Conservation (phyloP, 2,888 invertebrate genomes). For the Entomobrya proxima region DNA sequence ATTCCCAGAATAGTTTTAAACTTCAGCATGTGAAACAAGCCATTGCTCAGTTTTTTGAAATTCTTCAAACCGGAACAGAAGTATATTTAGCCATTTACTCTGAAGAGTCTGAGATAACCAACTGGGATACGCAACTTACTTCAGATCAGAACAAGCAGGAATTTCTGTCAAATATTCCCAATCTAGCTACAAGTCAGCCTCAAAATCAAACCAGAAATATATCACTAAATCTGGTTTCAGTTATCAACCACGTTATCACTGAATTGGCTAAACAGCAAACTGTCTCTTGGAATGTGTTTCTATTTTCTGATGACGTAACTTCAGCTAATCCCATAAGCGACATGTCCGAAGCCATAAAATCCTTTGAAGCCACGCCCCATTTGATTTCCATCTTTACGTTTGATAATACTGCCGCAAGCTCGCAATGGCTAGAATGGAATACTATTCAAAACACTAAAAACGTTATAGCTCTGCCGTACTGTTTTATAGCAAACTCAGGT, state of each 20-base stretch:
- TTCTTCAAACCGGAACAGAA: background rate
- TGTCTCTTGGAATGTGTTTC: conserved; percentile 7
- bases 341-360: conserved; percentile 32
- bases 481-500: background rate
- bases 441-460: conserved; percentile 66
- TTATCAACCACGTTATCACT: background rate
- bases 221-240: no score
- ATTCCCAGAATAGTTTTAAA: conserved; percentile 23
- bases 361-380: conserved; percentile 23
- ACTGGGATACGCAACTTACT: no score
- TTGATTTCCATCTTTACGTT: conserved; percentile 68
- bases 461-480: conserved; percentile 65
- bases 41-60: conserved; percentile 59
- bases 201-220: no score
- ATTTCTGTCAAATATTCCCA: no score
- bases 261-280: background rate
- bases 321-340: background rate
- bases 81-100: conserved; percentile 20
- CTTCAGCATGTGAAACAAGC: conserved; percentile 66
- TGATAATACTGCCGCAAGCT: conserved; percentile 8
- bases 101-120: no score
- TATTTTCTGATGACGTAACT: background rate
- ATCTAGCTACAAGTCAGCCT: no score
- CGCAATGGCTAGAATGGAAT: conserved; percentile 70
- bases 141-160: no score